phyloP scores from a whole-genome alignment of 2,113 vertebrate species.

The Anarhynchus alexandrinus region DNA sequence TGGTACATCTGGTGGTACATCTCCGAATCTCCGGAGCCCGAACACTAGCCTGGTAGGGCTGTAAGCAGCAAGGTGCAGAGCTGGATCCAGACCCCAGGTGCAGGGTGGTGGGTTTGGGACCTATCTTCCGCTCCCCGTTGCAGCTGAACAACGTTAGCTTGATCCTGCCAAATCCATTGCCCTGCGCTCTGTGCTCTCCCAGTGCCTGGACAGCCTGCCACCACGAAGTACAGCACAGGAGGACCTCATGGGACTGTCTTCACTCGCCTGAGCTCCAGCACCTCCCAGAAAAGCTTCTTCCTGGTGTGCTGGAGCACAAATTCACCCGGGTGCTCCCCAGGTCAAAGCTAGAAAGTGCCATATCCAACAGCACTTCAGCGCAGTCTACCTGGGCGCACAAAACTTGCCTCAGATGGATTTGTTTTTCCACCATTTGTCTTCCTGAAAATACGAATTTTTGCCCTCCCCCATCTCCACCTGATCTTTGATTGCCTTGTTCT shows the following conservation, averaged over 20 bases:
- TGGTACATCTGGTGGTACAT: constrained; percentile 27
- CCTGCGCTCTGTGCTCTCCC: neutral
- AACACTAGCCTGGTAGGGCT: neutral
- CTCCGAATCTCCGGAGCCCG: neutral
- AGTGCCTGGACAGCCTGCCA: neutral
- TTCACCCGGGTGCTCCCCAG: neutral
- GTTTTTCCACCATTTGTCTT: neutral
- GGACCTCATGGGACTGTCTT: neutral
- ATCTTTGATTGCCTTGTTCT: neutral
- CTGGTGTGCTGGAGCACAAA: neutral
- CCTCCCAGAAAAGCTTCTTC: neutral
- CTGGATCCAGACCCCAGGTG: neutral
- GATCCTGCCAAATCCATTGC: neutral
- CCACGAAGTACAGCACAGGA: neutral
- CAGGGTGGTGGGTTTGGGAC: neutral
- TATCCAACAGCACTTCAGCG: neutral
- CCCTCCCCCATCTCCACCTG: neutral
- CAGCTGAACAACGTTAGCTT: neutral
- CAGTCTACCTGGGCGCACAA: neutral
- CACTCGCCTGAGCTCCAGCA: neutral
- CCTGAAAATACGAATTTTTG: neutral
- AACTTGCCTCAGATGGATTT: neutral
- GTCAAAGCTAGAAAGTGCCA: neutral
- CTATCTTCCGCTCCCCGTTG: neutral
- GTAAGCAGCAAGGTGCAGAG: neutral